A percentile compares a stretch with the other conserved stretches of the same genome.
Conservation (phyloP, 1,140 invertebrate genomes). For the Chironomus tepperi region DNA sequence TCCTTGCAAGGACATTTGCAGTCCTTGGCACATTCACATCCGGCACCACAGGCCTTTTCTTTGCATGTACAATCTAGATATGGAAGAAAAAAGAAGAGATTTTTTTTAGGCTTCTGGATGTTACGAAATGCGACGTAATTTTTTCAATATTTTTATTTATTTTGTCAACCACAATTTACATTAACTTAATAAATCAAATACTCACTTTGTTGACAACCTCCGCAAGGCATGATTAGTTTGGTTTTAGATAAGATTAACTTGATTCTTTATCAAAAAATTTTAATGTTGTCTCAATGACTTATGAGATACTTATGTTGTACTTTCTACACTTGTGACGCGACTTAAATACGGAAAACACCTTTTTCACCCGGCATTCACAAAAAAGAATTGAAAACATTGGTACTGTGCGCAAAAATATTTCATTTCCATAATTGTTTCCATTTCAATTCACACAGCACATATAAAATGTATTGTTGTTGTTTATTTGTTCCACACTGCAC, state of each 20-base stretch:
- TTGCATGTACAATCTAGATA: not conserved
- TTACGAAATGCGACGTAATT: too few species aligned
- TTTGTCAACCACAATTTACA: not conserved
- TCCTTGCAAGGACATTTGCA: constrained; percentile 10
- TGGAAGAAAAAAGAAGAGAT: not conserved
- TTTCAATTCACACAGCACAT: not conserved
- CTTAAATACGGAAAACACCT: not conserved
- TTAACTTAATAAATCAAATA: not conserved
- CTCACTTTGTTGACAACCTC: not conserved
- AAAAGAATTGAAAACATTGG: not conserved
- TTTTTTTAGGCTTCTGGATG: too few species aligned
- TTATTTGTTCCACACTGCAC: not conserved
- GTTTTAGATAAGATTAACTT: not conserved
- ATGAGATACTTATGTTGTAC: not conserved
- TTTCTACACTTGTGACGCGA: not conserved
- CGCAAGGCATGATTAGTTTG: not conserved
- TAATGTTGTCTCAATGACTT: not conserved
- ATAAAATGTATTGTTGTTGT: not conserved
- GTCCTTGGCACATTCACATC: not conserved
- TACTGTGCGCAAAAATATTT: not conserved
- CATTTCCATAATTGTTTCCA: not conserved
- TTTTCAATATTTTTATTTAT: too few species aligned
- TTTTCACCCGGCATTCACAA: not conserved
- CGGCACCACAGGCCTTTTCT: not conserved
- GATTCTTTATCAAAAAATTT: not conserved